Conservation (phyloP, 1,140 invertebrate species). For the Teleogryllus occipitalis region DNA sequence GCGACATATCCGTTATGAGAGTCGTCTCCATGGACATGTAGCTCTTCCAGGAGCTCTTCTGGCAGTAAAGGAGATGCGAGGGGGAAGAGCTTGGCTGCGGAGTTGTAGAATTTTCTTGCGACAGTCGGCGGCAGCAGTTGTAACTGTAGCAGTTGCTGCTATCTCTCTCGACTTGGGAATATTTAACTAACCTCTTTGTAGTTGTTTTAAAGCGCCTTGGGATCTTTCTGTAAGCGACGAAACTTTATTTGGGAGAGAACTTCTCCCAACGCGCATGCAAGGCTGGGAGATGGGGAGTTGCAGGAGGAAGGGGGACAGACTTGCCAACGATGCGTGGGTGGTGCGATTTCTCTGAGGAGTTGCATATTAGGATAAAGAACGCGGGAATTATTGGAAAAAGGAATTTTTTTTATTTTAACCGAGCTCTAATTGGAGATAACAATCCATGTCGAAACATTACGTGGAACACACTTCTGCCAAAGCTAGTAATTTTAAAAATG, state of each 20-base stretch:
- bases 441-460: too few relatives aligned
- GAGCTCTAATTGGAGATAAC: too few relatives aligned
- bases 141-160: neutral
- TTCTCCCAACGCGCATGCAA: too few relatives aligned
- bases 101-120: neutral
- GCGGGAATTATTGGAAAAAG: too few relatives aligned
- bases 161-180: neutral
- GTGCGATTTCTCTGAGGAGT: too few relatives aligned
- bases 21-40: neutral
- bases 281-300: too few relatives aligned
- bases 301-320: too few relatives aligned
- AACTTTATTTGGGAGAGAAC: neutral
- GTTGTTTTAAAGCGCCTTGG: neutral
- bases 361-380: too few relatives aligned
- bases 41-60: neutral
- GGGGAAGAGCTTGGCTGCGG: neutral
- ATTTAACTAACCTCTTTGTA: conserved; percentile 5
- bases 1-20: neutral
- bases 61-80: neutral
- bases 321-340: too few relatives aligned
- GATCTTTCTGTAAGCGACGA: neutral
- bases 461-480: too few relatives aligned
- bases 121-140: neutral
- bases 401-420: too few relatives aligned
- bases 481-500: too few relatives aligned